phyloP scores from a whole-genome alignment of 1,140 invertebrate species.

The Bombus fervidus region DNA sequence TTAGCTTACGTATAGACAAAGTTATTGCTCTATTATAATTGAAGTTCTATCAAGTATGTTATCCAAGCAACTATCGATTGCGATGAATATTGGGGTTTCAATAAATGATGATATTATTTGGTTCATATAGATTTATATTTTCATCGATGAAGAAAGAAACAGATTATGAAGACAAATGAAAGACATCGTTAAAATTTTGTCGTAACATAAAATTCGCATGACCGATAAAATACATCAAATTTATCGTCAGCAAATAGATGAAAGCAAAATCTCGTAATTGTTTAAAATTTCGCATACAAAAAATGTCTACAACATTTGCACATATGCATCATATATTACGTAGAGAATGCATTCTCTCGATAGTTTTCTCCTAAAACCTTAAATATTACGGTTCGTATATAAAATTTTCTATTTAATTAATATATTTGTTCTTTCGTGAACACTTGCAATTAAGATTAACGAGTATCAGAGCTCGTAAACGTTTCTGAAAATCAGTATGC shows the following conservation, averaged over 20 bases:
- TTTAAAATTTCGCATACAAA: constrained; percentile 44
- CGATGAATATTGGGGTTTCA: constrained; percentile 3
- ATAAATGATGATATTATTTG: constrained; percentile 2
- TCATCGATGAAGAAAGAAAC: constrained; percentile 42
- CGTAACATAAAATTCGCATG: constrained; percentile 42
- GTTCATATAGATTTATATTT: constrained; percentile 64
- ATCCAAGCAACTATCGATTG: neutral
- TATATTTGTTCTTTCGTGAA: constrained; percentile 52
- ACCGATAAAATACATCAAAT: constrained; percentile 32
- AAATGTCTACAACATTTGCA: constrained; percentile 27
- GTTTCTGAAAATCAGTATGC: constrained; percentile 52
- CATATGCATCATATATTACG: constrained; percentile 4
- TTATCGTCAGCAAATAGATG: neutral
- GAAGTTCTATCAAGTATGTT: neutral
- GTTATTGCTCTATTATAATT: neutral
- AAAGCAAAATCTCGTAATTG: constrained; percentile 17
- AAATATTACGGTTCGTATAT: constrained; percentile 64
- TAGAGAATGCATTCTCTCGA: constrained; percentile 17
- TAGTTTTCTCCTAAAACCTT: constrained; percentile 48
- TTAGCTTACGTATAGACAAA: neutral
- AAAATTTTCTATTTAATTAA: constrained; percentile 66
- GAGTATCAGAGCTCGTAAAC: constrained; percentile 36
- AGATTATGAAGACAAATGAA: constrained; percentile 32
- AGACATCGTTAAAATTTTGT: constrained; percentile 49
- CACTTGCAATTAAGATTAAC: constrained; percentile 56